Conservation (phyloP, 1,140 invertebrate genomes). For the Meloidogyne hapla region DNA sequence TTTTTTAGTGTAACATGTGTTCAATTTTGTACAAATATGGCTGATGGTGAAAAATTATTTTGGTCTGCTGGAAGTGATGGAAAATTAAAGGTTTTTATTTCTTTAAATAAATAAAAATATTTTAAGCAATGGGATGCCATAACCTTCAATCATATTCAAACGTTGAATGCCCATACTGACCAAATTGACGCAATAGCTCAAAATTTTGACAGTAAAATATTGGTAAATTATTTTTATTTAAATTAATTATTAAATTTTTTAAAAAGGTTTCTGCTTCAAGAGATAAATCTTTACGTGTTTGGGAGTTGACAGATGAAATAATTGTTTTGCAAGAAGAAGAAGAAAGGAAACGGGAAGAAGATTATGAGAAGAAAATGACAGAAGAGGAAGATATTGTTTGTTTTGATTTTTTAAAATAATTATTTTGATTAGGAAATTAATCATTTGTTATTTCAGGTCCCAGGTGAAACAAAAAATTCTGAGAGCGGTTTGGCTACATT, state of each 20-base stretch:
- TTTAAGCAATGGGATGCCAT: conserved; percentile 89
- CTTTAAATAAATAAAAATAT: conserved; percentile 65
- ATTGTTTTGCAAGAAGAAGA: conserved; percentile 86
- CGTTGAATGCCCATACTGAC: conserved; percentile 71
- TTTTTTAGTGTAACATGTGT: conserved; percentile 77
- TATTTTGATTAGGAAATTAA: conserved; percentile 65
- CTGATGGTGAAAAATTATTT: conserved; percentile 78
- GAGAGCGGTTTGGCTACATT: conserved; percentile 60
- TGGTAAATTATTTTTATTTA: conserved; percentile 37
- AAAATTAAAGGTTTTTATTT: conserved; percentile 66
- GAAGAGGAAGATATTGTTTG: conserved; percentile 71
- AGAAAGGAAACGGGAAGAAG: conserved; percentile 69
- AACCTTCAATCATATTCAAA: conserved; percentile 72
- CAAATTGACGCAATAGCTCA: conserved; percentile 52
- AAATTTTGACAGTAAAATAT: conserved; percentile 37
- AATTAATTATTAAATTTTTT: conserved; percentile 10
- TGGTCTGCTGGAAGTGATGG: conserved; percentile 90
- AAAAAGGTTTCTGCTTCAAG: conserved; percentile 79
- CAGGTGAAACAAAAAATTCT: conserved; percentile 63
- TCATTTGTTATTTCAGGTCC: conserved; percentile 42
- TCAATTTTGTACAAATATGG: conserved; percentile 66
- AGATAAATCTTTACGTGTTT: conserved; percentile 83
- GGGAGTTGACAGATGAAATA: conserved; percentile 81
- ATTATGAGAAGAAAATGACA: conserved; percentile 57
- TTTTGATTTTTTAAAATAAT: conserved; percentile 1